phyloP scores from a whole-genome alignment of 2,113 vertebrate genomes.

The Ursus arctos region DNA sequence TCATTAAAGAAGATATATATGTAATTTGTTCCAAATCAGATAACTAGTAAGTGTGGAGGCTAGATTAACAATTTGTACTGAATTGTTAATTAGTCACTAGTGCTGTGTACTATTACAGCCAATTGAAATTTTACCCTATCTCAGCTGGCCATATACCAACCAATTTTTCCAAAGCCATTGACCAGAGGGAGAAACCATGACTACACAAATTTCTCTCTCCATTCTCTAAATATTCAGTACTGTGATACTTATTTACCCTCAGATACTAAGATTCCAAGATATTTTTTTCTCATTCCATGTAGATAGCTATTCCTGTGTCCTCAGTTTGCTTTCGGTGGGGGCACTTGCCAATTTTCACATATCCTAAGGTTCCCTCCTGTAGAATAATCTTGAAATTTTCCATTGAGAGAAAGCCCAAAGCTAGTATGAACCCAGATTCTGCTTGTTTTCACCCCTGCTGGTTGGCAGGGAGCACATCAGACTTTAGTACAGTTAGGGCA shows the following conservation, averaged over 20 bases:
- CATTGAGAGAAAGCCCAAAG: neutral
- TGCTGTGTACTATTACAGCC: neutral
- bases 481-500: neutral
- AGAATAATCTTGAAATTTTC: neutral
- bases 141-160: neutral
- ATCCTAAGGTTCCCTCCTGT: accelerated
- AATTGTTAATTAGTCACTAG: neutral
- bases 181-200: neutral
- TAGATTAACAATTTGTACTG: neutral
- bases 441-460: neutral
- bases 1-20: neutral
- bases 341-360: neutral
- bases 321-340: neutral
- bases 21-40: neutral
- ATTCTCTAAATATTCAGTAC: neutral
- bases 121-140: neutral
- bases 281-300: neutral
- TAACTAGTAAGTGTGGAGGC: neutral
- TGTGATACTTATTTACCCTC: neutral
- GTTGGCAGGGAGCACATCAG: neutral
- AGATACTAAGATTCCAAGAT: neutral
- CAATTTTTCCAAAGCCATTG: neutral
- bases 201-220: neutral
- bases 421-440: neutral
- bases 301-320: neutral